Conservation (phyloP, 2,888 invertebrate species). For the Luperina nickerlii region DNA sequence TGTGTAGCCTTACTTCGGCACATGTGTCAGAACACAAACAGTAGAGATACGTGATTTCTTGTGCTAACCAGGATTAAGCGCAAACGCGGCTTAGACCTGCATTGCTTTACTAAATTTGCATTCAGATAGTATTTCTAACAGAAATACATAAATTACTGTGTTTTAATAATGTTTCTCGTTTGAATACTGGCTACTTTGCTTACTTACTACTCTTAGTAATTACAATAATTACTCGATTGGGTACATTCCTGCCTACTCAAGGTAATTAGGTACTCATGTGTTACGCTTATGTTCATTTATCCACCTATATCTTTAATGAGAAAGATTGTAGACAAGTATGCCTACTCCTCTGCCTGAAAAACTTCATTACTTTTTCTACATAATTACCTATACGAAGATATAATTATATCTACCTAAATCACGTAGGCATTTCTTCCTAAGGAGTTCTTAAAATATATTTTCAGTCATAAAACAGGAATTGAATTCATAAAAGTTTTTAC, state of each 20-base stretch:
- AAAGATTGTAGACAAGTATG: background rate
- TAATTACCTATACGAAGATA: background rate
- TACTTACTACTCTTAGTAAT: background rate
- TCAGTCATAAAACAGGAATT: background rate
- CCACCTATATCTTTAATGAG: slow-evolving; percentile 9
- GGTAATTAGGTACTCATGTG: background rate
- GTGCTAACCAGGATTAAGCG: slow-evolving; percentile 10
- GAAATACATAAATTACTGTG: slow-evolving; percentile 4
- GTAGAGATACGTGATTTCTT: slow-evolving; percentile 11
- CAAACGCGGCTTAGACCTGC: background rate
- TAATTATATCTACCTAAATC: background rate
- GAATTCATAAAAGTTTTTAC: background rate
- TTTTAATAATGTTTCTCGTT: background rate
- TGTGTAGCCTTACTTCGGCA: slow-evolving; percentile 28
- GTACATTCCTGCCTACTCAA: background rate
- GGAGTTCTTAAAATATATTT: background rate
- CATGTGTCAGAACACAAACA: slow-evolving; percentile 5
- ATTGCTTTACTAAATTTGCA: slow-evolving; percentile 7
- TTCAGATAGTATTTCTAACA: slow-evolving; percentile 6
- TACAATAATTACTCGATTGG: slow-evolving; percentile 5
- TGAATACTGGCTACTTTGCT: background rate
- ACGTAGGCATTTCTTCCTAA: background rate
- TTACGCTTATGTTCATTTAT: background rate
- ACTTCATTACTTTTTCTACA: slow-evolving; percentile 1
- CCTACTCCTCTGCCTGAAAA: background rate